Conservation (phyloP, 1,140 invertebrate species). For the Diachasmimorpha longicaudata region DNA sequence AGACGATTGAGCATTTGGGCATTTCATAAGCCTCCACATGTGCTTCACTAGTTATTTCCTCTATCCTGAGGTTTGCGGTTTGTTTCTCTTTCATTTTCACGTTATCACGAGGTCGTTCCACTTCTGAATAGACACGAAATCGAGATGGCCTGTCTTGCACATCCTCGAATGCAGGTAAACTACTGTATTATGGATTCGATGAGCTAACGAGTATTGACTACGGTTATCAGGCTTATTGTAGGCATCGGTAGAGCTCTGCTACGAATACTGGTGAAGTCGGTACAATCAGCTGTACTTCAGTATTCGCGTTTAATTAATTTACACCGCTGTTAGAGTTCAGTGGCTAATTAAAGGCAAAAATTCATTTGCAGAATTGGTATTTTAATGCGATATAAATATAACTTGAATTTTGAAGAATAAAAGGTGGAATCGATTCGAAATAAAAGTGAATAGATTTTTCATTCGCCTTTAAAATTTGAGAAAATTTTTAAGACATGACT, state of each 20-base stretch:
- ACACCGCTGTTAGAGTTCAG: too few relatives aligned
- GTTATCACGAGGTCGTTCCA: background rate
- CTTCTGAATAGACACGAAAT: background rate
- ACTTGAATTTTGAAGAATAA: too few relatives aligned
- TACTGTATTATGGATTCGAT: constrained; percentile 9
- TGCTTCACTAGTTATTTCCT: background rate
- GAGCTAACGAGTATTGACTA: constrained; percentile 1
- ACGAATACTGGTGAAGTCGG: background rate
- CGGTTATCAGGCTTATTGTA: background rate
- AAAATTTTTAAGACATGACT: too few relatives aligned
- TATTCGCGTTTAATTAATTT: background rate
- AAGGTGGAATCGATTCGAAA: too few relatives aligned
- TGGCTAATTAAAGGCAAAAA: too few relatives aligned
- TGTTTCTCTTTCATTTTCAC: background rate
- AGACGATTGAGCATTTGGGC: background rate
- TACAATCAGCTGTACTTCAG: background rate
- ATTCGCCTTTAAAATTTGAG: too few relatives aligned
- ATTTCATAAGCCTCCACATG: background rate
- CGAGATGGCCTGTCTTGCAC: background rate
- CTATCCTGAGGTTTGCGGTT: background rate
- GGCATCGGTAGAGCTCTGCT: background rate
- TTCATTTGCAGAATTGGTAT: too few relatives aligned
- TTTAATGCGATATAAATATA: too few relatives aligned
- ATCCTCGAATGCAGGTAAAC: background rate
- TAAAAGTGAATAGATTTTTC: too few relatives aligned